These are phyloP conservation scores for Cryptus armator DNA, from an alignment of 2,888 invertebrate species.

Conservation along the genomic window DNA sequence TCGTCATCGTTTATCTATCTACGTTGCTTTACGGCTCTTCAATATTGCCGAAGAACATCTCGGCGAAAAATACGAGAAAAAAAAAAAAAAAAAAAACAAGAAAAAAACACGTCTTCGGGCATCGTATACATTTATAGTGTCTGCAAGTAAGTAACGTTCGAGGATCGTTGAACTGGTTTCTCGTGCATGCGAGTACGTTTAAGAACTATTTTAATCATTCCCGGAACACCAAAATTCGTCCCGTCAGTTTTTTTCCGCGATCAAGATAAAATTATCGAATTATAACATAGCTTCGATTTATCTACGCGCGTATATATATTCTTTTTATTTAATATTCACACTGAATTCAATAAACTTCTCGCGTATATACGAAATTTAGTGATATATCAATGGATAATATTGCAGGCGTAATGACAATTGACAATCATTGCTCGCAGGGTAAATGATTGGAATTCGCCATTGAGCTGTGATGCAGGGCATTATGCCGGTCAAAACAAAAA, in stretches of 20 bases:
- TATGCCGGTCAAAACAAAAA: constrained; percentile 84
- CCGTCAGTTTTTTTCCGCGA: background rate
- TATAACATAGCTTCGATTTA: background rate
- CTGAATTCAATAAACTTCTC: background rate
- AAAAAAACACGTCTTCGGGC: constrained; percentile 29
- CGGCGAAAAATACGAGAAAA: constrained; percentile 26
- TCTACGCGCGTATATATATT: background rate
- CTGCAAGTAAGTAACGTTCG: constrained; percentile 56
- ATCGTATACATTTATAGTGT: constrained; percentile 54
- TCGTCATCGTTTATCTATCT: constrained; percentile 51
- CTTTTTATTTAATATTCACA: background rate
- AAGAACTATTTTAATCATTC: background rate
- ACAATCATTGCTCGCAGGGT: constrained; percentile 70
- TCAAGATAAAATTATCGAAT: constrained; percentile 3
- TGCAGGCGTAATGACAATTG: background rate
- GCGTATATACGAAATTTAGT: background rate
- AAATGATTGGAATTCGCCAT: constrained; percentile 75
- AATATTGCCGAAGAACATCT: constrained; percentile 27
- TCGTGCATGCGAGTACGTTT: background rate
- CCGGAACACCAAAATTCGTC: constrained; percentile 1
- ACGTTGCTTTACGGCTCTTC: constrained; percentile 25
- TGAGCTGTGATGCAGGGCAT: constrained; percentile 82
- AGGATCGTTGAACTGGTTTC: constrained; percentile 55
- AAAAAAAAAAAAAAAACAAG: constrained; percentile 24
- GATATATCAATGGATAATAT: no score